Conservation (phyloP, 1,140 invertebrate genomes). For the Campodea augens region DNA sequence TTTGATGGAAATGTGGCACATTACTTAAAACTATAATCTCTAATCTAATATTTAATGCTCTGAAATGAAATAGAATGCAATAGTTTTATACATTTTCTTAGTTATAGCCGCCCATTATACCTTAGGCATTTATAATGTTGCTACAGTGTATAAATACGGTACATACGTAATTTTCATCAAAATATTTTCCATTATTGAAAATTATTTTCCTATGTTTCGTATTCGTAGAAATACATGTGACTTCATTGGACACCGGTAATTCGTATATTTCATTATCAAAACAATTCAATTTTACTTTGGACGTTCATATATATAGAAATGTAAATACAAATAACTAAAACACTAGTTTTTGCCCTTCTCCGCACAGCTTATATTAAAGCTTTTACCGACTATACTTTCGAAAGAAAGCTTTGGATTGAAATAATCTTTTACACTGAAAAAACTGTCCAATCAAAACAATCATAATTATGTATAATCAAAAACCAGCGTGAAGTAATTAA, state of each 20-base stretch:
- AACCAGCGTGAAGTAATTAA: no score
- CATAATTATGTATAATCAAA: no score
- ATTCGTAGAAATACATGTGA: neutral
- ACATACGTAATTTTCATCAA: no score
- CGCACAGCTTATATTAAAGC: no score
- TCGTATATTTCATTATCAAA: neutral
- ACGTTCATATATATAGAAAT: no score
- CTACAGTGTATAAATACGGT: neutral
- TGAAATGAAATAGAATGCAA: neutral
- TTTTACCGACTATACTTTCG: no score
- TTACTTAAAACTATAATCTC: neutral
- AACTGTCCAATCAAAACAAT: no score
- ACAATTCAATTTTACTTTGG: neutral
- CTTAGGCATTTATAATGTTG: neutral
- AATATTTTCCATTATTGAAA: neutral
- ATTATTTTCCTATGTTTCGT: neutral
- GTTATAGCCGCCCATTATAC: neutral
- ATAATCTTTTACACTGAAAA: no score
- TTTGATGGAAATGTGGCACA: neutral
- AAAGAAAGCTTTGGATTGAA: no score
- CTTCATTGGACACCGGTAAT: neutral
- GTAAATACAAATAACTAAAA: no score
- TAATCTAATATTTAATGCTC: neutral
- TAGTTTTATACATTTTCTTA: neutral
- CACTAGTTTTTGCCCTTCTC: no score